Evolutionary conservation across 2,797 vertebrate genomes (phyloP).

Genomic region (Geotrypetes seraphini): DNA sequence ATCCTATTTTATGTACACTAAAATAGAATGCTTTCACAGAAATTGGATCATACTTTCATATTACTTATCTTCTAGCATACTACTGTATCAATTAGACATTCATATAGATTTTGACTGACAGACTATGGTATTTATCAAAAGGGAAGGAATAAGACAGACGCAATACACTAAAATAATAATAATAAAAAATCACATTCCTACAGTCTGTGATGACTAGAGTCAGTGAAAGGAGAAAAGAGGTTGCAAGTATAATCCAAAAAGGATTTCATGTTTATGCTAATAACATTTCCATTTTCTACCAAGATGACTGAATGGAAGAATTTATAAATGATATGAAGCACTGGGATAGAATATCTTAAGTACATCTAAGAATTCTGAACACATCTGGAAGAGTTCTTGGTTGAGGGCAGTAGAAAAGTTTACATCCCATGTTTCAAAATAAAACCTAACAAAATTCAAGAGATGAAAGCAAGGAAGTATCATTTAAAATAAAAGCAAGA

Average conservation of each 20-base stretch:
- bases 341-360: constrained; percentile 31
- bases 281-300: constrained; percentile 3
- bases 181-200: too few relatives aligned
- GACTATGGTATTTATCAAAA: constrained; percentile 45
- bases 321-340: constrained; percentile 31
- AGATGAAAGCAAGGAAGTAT: constrained; percentile 61
- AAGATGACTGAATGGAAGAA: constrained; percentile 20
- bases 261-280: constrained; percentile 13
- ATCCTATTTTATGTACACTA: too few relatives aligned
- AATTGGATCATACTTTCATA: too few relatives aligned
- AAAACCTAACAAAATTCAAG: constrained; percentile 49
- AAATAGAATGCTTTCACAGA: too few relatives aligned
- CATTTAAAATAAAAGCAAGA: constrained; percentile 79
- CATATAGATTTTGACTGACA: too few relatives aligned
- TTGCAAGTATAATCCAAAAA: constrained; percentile 10
- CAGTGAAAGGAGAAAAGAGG: constrained; percentile 5
- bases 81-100: too few relatives aligned
- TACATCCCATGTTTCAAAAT: constrained; percentile 45
- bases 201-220: constrained; percentile 9
- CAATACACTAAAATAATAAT: too few relatives aligned
- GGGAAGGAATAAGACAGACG: constrained; percentile 28
- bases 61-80: too few relatives aligned
- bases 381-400: constrained; percentile 37
- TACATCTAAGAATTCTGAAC: constrained; percentile 28
- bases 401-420: constrained; percentile 37